Evolutionary conservation across 2,797 vertebrate species (phyloP).

Genomic region (Peromyscus melanophrys): DNA sequence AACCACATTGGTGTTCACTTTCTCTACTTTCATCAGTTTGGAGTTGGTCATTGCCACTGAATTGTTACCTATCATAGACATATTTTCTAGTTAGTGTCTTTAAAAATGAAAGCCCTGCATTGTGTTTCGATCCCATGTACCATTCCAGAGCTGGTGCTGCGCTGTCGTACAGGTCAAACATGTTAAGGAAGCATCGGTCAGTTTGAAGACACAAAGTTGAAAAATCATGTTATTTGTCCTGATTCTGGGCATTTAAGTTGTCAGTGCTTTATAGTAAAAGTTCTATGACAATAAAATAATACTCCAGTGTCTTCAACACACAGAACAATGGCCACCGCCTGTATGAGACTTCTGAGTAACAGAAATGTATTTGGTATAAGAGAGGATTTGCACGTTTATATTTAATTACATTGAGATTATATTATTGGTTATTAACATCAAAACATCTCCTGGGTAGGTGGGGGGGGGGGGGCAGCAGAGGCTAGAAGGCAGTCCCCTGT

Average conservation of each 20-base stretch:
- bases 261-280: neutral
- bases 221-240: neutral
- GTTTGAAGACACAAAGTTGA: neutral
- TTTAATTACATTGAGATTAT: slow-evolving; percentile 6
- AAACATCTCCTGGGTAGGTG: neutral
- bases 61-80: no score
- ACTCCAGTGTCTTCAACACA: accelerated
- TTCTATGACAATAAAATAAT: neutral
- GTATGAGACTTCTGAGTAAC: neutral
- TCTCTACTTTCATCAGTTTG: neutral
- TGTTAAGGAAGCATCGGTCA: neutral
- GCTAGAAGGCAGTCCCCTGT: neutral
- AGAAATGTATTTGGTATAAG: neutral
- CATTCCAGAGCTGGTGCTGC: neutral
- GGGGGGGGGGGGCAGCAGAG: neutral
- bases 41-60: neutral
- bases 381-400: neutral
- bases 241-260: neutral
- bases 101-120: neutral
- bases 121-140: neutral
- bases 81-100: neutral
- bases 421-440: neutral
- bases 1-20: neutral
- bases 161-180: neutral
- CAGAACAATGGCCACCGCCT: no score